Evolutionary conservation across 2,113 vertebrate species (phyloP).

Genomic region (Nanorana parkeri): DNA sequence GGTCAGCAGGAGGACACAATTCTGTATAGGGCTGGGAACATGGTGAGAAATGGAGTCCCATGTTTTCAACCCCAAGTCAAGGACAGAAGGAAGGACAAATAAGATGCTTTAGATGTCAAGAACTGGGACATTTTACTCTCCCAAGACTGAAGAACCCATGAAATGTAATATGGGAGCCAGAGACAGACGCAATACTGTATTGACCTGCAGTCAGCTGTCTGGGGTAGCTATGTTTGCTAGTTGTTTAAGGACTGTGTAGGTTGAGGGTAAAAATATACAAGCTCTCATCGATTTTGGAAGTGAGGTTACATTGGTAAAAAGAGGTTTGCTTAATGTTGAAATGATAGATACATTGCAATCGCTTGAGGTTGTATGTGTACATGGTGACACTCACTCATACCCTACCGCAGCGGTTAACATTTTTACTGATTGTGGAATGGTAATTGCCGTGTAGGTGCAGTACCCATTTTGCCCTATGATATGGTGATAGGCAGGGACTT

Average conservation of each 20-base stretch:
- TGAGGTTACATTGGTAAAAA: background rate
- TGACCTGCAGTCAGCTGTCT: background rate
- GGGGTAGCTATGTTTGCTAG: background rate
- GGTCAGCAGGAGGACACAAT: background rate
- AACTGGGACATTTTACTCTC: background rate
- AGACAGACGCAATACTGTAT: too few relatives aligned
- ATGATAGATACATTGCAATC: background rate
- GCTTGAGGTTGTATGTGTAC: background rate
- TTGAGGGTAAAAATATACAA: too few relatives aligned
- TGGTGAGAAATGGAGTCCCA: too few relatives aligned
- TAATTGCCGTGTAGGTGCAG: background rate
- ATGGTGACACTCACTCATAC: background rate
- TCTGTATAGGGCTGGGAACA: background rate
- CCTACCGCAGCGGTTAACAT: background rate
- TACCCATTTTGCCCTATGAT: background rate
- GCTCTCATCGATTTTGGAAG: background rate
- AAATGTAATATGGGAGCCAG: background rate
- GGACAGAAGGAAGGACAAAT: too few relatives aligned
- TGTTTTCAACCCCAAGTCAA: too few relatives aligned
- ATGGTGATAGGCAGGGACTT: background rate
- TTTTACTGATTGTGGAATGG: background rate
- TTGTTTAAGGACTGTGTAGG: background rate
- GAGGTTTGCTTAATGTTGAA: background rate
- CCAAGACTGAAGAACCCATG: background rate
- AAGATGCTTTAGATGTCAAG: too few relatives aligned